phyloP scores from a whole-genome alignment of 2,888 invertebrate species.

The Cyrtodaria siliqua region DNA sequence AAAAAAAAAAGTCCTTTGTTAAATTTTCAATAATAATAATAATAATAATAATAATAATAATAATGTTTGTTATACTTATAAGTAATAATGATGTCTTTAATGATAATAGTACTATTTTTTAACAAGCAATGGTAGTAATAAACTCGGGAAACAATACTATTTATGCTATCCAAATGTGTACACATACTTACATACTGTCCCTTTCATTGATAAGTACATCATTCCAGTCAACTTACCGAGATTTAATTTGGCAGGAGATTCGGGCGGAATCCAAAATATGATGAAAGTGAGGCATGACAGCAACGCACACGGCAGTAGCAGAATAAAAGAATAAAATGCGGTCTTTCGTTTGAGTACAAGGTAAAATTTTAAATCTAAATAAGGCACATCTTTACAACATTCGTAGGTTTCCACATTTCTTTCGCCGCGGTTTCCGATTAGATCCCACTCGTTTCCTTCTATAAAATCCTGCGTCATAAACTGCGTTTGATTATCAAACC shows the following conservation, averaged over 20 bases:
- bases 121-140: too few species aligned
- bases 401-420: slow-evolving; percentile 81
- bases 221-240: slow-evolving; percentile 80
- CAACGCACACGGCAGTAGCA: slow-evolving; percentile 85
- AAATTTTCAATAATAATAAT: too few species aligned
- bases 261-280: slow-evolving; percentile 86
- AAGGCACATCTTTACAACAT: slow-evolving; percentile 83
- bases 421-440: slow-evolving; percentile 79
- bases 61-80: too few species aligned
- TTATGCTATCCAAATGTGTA: too few species aligned
- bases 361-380: slow-evolving; percentile 83
- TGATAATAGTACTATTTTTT: too few species aligned
- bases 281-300: slow-evolving; percentile 85
- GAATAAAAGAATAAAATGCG: slow-evolving; percentile 85
- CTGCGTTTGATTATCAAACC: slow-evolving; percentile 64
- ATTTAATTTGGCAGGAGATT: slow-evolving; percentile 86
- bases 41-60: too few species aligned
- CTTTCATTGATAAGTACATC: background rate
- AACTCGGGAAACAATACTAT: too few species aligned
- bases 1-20: too few species aligned
- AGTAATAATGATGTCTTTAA: too few species aligned
- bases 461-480: slow-evolving; percentile 83
- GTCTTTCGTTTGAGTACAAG: slow-evolving; percentile 79
- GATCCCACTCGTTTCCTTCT: slow-evolving; percentile 85
- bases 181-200: background rate